Conservation (phyloP, 2,797 vertebrate genomes). For the Eremophila alpestris region DNA sequence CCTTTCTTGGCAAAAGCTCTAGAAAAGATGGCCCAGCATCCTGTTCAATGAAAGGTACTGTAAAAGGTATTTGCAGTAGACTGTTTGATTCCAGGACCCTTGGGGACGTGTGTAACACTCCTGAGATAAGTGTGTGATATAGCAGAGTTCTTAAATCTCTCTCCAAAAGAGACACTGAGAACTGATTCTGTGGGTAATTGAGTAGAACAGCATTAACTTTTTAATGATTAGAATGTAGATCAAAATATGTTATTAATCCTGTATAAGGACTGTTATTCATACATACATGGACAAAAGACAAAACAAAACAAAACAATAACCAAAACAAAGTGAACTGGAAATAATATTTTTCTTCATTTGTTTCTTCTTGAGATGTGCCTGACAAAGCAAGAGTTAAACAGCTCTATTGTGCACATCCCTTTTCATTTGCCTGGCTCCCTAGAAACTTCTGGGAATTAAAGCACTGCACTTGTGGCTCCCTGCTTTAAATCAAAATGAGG, state of each 20-base stretch:
- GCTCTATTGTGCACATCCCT: not conserved
- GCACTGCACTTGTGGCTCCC: not conserved
- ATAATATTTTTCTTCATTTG: not conserved
- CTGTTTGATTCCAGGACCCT: not conserved
- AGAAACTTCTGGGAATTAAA: slow-evolving; percentile 5
- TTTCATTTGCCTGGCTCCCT: not conserved
- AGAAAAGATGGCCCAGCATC: not conserved
- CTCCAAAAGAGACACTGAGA: not conserved
- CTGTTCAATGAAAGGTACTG: not conserved
- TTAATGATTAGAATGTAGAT: not conserved
- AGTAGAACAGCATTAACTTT: not conserved
- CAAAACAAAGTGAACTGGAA: not conserved
- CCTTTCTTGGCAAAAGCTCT: not conserved
- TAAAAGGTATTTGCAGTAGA: not conserved
- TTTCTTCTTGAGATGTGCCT: not conserved
- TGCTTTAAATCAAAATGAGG: slow-evolving; percentile 17
- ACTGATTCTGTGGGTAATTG: not conserved
- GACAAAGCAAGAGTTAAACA: not conserved
- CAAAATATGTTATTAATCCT: not conserved
- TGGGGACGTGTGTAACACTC: not conserved
- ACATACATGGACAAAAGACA: not conserved
- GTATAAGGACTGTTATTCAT: not conserved
- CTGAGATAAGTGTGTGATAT: not conserved
- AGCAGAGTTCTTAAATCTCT: not conserved
- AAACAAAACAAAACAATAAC: not conserved